Conservation (phyloP, 2,888 invertebrate species). For the Diloba caeruleocephala region DNA sequence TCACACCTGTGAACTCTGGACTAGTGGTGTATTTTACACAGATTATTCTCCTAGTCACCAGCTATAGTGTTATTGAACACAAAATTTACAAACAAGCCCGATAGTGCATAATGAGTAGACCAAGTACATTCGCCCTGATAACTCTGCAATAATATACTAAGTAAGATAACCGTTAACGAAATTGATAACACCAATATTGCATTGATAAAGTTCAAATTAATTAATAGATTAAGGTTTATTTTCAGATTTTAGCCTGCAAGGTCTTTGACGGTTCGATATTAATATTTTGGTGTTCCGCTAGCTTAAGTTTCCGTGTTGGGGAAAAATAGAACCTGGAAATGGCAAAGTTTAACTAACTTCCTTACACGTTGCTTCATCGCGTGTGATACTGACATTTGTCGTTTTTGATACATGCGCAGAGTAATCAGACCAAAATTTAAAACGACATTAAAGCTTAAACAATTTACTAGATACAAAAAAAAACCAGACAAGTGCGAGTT, state of each 20-base stretch:
- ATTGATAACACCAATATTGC: constrained; percentile 32
- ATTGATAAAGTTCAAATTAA: constrained; percentile 34
- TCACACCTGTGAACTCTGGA: too few relatives aligned
- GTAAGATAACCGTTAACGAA: constrained; percentile 31
- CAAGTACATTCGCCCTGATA: constrained; percentile 27
- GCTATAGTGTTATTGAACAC: too few relatives aligned
- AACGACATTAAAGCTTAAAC: too few relatives aligned
- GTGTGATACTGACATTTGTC: too few relatives aligned
- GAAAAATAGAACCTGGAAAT: not conserved
- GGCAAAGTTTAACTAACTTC: too few relatives aligned
- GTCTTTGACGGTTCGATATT: constrained; percentile 18
- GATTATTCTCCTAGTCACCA: too few relatives aligned
- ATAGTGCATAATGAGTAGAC: constrained; percentile 1
- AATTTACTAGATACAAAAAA: too few relatives aligned
- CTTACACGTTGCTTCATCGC: too few relatives aligned
- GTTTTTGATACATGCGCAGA: too few relatives aligned
- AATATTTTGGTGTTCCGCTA: constrained; percentile 25
- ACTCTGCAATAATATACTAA: constrained; percentile 13
- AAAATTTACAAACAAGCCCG: not conserved
- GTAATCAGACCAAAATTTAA: too few relatives aligned
- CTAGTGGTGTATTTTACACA: too few relatives aligned
- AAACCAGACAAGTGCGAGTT: too few relatives aligned
- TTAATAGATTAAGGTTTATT: constrained; percentile 29
- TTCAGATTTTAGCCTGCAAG: constrained; percentile 31
- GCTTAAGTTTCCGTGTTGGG: constrained; percentile 4